Conservation (phyloP, 1,140 invertebrate species). For the Drosophila kurseongensis region DNA sequence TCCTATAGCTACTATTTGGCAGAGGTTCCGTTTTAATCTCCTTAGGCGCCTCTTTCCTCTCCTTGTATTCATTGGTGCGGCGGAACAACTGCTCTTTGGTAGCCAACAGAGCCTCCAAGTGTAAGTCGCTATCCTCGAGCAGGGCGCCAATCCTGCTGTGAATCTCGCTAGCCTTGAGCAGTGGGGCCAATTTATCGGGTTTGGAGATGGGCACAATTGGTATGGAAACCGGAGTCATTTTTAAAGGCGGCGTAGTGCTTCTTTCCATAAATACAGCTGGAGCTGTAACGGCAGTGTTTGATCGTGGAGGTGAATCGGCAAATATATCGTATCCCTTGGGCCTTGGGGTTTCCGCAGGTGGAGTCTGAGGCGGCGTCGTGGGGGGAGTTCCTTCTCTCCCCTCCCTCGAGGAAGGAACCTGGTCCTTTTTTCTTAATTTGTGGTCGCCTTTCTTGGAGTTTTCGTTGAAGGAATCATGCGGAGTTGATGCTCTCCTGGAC, state of each 20-base stretch:
- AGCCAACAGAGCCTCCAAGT: slow-evolving; percentile 59
- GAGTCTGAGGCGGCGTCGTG: slow-evolving; percentile 9
- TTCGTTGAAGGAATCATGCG: background rate
- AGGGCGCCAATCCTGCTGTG: slow-evolving; percentile 73
- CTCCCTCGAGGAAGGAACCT: background rate
- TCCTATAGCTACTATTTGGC: background rate
- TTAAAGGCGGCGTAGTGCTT: slow-evolving; percentile 64
- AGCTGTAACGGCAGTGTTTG: slow-evolving; percentile 39
- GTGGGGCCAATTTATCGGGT: slow-evolving; percentile 17
- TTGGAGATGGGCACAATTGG: slow-evolving; percentile 3
- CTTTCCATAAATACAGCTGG: slow-evolving; percentile 24
- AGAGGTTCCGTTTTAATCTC: slow-evolving; percentile 12
- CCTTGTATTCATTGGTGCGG: slow-evolving; percentile 55
- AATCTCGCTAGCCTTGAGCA: slow-evolving; percentile 70
- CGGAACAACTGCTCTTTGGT: slow-evolving; percentile 55
- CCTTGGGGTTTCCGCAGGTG: slow-evolving; percentile 11
- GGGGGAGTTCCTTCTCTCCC: slow-evolving; percentile 22
- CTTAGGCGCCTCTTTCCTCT: slow-evolving; percentile 48
- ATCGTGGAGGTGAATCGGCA: slow-evolving; percentile 76
- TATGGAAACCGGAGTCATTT: background rate
- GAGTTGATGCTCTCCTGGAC: background rate
- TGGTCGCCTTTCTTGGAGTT: background rate
- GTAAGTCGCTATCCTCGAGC: slow-evolving; percentile 70
- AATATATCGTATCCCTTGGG: slow-evolving; percentile 65
- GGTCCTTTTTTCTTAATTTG: background rate